Evolutionary conservation across 2,888 invertebrate species (phyloP).

Genomic region (Drosophila macrothrix): DNA sequence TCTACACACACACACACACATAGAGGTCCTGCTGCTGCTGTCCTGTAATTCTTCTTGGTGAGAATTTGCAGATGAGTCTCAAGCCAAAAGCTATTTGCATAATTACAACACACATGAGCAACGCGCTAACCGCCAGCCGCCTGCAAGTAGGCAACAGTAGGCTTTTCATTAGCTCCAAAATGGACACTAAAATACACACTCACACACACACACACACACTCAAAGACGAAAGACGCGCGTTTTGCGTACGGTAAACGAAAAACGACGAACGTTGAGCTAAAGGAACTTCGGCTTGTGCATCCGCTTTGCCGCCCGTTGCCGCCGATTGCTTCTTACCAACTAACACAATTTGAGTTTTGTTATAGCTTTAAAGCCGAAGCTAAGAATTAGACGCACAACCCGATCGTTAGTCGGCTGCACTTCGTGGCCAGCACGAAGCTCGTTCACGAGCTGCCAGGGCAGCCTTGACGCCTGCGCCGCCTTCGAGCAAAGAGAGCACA

Average conservation of each 20-base stretch:
- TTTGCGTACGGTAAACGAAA: background rate
- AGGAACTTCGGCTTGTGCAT: conserved; percentile 28
- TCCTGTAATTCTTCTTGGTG: conserved; percentile 32
- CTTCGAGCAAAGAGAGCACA: conserved; percentile 25
- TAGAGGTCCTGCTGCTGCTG: conserved; percentile 5
- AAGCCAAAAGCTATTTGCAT: conserved; percentile 67
- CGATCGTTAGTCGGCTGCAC: conserved; percentile 21
- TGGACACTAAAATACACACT: conserved; percentile 34
- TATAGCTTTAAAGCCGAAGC: conserved; percentile 80
- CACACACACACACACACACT: conserved; percentile 22
- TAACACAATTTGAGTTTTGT: conserved; percentile 81
- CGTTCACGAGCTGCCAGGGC: background rate
- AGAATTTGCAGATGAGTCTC: conserved; percentile 27
- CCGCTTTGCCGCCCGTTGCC: conserved; percentile 78
- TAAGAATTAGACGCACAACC: conserved; percentile 7
- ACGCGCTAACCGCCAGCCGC: conserved; percentile 18
- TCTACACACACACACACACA: background rate
- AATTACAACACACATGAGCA: conserved; percentile 76
- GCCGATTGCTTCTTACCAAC: conserved; percentile 82
- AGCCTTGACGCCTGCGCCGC: conserved; percentile 45
- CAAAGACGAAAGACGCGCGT: conserved; percentile 15
- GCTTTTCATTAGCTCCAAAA: conserved; percentile 53
- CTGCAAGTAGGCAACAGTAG: conserved; percentile 42
- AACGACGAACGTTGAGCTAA: conserved; percentile 3
- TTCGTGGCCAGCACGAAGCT: conserved; percentile 26